Percentiles rank a stretch among this genome's conserved stretches.
phyloP scores from a whole-genome alignment of 2,797 vertebrate genomes.

The Melanotaenia nigrans region DNA sequence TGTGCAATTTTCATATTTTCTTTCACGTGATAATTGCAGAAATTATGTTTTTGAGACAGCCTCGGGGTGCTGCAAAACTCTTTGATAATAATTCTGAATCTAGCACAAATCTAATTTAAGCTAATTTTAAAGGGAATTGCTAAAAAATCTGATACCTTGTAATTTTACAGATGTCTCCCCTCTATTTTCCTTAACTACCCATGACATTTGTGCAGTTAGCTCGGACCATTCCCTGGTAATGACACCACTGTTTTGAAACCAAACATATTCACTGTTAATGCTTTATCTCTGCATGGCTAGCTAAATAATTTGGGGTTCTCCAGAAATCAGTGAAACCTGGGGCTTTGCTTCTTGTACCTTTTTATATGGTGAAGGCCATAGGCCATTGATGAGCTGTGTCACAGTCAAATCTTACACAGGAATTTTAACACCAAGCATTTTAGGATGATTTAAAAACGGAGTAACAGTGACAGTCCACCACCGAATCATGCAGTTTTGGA shows the following conservation, averaged over 20 bases:
- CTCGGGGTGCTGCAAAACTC: constrained; percentile 10
- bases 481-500: too few species aligned
- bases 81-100: constrained; percentile 37
- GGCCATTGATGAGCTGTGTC: background rate
- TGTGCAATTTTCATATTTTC: constrained; percentile 54
- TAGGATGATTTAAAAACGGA: too few species aligned
- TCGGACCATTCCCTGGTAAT: constrained; percentile 13
- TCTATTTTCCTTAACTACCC: constrained; percentile 7
- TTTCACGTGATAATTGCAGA: constrained; percentile 62
- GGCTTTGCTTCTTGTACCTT: constrained; percentile 30
- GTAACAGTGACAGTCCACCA: too few species aligned
- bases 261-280: constrained; percentile 17
- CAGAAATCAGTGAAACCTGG: constrained; percentile 28
- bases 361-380: constrained; percentile 3
- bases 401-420: background rate
- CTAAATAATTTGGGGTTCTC: constrained; percentile 3
- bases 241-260: constrained; percentile 13
- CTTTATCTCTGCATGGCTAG: constrained; percentile 5
- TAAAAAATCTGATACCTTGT: constrained; percentile 27
- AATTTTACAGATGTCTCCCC: constrained; percentile 50
- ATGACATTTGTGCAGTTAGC: constrained; percentile 38
- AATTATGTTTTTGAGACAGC: constrained; percentile 46
- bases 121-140: constrained; percentile 36
- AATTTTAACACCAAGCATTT: background rate
- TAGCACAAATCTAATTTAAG: constrained; percentile 26